Conservation (phyloP, 35 echinoderm and acorn worm genomes). For the Hemicentrotus pulcherrimus region DNA sequence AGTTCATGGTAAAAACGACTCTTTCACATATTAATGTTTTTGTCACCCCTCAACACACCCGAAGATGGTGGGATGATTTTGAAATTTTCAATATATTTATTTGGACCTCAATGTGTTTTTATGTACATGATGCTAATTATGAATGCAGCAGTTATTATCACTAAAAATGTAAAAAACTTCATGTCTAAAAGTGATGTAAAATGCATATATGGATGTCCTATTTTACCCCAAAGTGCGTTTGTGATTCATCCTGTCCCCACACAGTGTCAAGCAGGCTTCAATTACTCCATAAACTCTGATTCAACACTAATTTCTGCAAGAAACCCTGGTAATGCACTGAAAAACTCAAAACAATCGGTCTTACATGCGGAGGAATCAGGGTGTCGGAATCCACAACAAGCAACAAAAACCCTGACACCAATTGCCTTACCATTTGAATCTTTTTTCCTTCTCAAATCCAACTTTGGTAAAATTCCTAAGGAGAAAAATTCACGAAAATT, state of each 20-base stretch:
- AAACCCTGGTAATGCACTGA: background rate
- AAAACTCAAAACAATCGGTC: background rate
- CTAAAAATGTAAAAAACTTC: background rate
- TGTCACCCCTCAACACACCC: too few species aligned
- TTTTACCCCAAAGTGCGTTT: too few species aligned
- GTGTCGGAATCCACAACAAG: background rate
- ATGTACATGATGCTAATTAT: too few species aligned
- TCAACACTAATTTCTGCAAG: background rate
- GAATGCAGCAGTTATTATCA: too few species aligned
- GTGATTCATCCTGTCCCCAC: background rate
- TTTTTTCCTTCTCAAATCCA: background rate
- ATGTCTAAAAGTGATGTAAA: background rate
- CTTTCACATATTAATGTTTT: too few species aligned
- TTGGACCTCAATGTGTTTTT: too few species aligned
- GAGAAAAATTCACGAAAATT: background rate
- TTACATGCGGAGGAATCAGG: background rate
- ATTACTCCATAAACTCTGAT: background rate
- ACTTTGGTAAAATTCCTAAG: background rate
- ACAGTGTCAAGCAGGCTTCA: background rate
- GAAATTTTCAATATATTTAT: too few species aligned
- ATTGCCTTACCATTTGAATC: background rate
- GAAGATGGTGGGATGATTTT: too few species aligned
- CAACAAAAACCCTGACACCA: background rate
- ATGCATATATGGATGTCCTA: background rate
- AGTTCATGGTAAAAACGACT: too few species aligned